Evolutionary conservation across 2,888 invertebrate species (phyloP).

Genomic region (Apotomis turbidana): DNA sequence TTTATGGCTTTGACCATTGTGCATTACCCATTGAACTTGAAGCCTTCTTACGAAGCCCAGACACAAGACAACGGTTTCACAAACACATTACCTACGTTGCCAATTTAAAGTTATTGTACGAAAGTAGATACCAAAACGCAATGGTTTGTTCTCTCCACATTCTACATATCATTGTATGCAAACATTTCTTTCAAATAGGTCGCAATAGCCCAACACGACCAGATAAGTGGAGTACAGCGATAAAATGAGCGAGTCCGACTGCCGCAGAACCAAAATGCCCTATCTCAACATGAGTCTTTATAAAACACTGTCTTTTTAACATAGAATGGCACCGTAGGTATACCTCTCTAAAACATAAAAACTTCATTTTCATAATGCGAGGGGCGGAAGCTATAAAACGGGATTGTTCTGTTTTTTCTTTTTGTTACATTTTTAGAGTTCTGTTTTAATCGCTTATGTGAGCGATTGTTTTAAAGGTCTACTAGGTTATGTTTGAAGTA

Average conservation of each 20-base stretch:
- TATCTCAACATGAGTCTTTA: neutral
- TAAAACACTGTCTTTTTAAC: neutral
- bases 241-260: neutral
- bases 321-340: neutral
- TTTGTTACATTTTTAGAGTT: conserved; percentile 53
- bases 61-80: too few species aligned
- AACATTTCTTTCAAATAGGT: neutral
- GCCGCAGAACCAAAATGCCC: neutral
- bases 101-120: too few species aligned
- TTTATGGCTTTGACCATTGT: too few species aligned
- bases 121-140: too few species aligned
- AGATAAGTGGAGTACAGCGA: neutral
- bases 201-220: neutral
- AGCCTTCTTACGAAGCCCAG: too few species aligned
- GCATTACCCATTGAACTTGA: too few species aligned
- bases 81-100: too few species aligned
- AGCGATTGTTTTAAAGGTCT: conserved; percentile 15
- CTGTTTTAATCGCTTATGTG: conserved; percentile 26
- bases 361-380: conserved; percentile 78
- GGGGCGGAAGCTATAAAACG: conserved; percentile 75
- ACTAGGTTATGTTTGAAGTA: neutral
- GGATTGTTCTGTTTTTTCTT: conserved; percentile 70
- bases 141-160: too few species aligned
- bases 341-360: conserved; percentile 65
- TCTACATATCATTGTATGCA: neutral